Percentiles rank a stretch among this genome's conserved stretches.
Evolutionary conservation across 2,113 vertebrate genomes (phyloP).

Genomic region (Cavia porcellus): DNA sequence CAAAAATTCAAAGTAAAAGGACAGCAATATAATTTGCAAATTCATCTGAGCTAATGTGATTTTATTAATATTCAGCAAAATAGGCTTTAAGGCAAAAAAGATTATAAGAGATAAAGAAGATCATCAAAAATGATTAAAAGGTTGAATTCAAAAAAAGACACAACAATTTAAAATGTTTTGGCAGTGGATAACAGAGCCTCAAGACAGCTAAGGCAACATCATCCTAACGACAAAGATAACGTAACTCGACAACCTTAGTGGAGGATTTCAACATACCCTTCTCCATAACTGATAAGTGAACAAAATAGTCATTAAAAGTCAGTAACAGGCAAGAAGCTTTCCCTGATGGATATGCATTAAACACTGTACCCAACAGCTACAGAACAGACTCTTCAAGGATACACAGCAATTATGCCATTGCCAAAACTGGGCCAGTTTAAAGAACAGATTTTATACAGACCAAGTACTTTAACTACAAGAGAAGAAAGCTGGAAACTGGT

Average conservation of each 20-base stretch:
- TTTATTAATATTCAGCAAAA: neutral
- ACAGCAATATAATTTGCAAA: neutral
- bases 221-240: neutral
- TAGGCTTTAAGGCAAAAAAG: neutral
- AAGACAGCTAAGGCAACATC: neutral
- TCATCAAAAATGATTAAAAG: neutral
- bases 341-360: neutral
- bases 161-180: neutral
- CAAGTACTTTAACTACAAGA: neutral
- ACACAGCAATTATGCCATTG: neutral
- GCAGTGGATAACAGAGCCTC: neutral
- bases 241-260: neutral
- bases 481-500: neutral
- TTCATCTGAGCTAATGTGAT: neutral
- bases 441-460: neutral
- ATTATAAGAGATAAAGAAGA: neutral
- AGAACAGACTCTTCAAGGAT: neutral
- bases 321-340: neutral
- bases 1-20: constrained; percentile 23
- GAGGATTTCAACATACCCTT: neutral
- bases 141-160: neutral
- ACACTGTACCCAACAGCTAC: neutral
- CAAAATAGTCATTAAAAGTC: neutral
- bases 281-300: neutral
- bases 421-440: neutral